These are phyloP conservation scores for Aleiodes testaceus DNA, from an alignment of 2,888 invertebrate genomes.

Conservation along the genomic window DNA sequence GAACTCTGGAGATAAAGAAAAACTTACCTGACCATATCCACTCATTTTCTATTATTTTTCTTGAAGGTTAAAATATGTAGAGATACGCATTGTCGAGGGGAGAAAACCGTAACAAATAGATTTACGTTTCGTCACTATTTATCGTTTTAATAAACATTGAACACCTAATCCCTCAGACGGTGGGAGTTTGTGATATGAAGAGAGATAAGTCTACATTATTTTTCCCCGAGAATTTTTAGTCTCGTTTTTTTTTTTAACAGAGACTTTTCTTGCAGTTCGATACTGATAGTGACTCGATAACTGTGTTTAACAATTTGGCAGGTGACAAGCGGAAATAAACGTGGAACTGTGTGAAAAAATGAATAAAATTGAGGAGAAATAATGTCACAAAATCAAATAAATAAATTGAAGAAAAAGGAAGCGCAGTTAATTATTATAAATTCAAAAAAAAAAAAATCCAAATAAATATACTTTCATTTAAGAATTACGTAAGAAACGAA, in stretches of 20 bases:
- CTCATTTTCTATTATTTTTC: background rate
- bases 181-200: constrained; percentile 16
- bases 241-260: background rate
- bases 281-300: constrained; percentile 19
- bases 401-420: too few relatives aligned
- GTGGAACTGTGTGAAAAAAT: constrained; percentile 10
- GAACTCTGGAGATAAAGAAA: background rate
- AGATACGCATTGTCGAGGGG: constrained; percentile 27
- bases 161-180: constrained; percentile 12
- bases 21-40: constrained; percentile 18
- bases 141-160: constrained; percentile 48
- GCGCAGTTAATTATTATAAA: too few relatives aligned
- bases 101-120: constrained; percentile 49
- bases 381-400: too few relatives aligned
- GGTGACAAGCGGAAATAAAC: constrained; percentile 15
- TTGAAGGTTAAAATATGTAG: constrained; percentile 19
- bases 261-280: background rate
- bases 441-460: too few relatives aligned
- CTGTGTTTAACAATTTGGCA: constrained; percentile 25
- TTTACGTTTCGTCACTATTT: constrained; percentile 43
- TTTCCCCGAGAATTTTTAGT: constrained; percentile 8
- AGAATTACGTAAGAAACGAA: too few relatives aligned
- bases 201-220: constrained; percentile 20
- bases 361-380: too few relatives aligned
- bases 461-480: too few relatives aligned